Conservation (phyloP, 2,113 vertebrate species). For the Macaca nemestrina region DNA sequence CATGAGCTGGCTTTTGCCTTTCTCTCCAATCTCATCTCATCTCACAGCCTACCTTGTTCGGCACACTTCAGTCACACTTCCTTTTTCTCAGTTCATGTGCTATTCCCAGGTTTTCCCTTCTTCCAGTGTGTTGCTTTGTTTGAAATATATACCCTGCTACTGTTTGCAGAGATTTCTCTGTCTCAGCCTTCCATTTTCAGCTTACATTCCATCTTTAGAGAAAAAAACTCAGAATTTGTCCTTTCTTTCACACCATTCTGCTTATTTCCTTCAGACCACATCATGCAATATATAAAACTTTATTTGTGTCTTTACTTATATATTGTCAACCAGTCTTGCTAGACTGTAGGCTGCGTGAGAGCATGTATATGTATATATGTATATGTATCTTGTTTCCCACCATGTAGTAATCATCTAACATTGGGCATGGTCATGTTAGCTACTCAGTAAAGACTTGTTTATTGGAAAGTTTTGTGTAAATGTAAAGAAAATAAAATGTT, state of each 20-base stretch:
- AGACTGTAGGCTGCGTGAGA: not conserved
- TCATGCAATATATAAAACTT: too few relatives aligned
- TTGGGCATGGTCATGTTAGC: not conserved
- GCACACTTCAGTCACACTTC: too few relatives aligned
- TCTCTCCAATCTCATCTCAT: not conserved
- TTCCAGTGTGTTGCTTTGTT: not conserved
- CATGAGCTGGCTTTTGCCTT: too few relatives aligned
- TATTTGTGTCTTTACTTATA: not conserved
- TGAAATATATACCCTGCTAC: not conserved
- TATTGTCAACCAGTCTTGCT: not conserved
- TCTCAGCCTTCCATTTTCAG: not conserved
- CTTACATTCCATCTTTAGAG: not conserved
- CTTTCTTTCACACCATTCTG: not conserved
- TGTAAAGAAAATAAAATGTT: not conserved
- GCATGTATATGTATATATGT: not conserved
- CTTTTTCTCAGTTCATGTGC: not conserved
- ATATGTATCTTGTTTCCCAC: not conserved
- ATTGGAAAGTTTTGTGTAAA: not conserved
- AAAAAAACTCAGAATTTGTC: not conserved
- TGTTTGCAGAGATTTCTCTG: not conserved
- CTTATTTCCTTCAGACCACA: not conserved
- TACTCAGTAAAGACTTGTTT: not conserved
- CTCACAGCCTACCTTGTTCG: not conserved
- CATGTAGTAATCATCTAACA: not conserved
- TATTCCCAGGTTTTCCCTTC: not conserved